Conservation (phyloP, 1,140 invertebrate genomes). For the Chlorops oryzae region DNA sequence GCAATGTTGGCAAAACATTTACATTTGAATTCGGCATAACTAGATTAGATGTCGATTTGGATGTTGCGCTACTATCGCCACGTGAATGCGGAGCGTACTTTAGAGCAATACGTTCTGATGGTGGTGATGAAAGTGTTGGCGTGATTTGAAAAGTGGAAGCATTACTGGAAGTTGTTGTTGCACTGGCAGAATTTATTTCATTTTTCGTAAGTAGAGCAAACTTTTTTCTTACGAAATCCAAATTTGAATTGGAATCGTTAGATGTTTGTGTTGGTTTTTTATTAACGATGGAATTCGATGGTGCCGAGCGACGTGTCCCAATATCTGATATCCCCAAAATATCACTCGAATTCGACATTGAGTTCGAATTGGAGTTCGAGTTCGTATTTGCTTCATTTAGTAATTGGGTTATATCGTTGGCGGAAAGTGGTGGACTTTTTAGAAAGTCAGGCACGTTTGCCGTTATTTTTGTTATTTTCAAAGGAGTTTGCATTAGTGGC, state of each 20-base stretch:
- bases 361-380: background rate
- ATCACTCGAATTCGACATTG: background rate
- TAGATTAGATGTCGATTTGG: conserved; percentile 4
- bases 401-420: conserved; percentile 15
- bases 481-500: too few species aligned
- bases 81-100: conserved; percentile 18
- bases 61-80: background rate
- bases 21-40: conserved; percentile 2
- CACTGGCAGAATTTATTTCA: too few species aligned
- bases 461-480: too few species aligned
- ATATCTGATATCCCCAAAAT: conserved; percentile 15
- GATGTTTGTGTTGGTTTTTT: background rate
- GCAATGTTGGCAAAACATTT: conserved; percentile 7
- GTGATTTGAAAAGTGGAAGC: background rate
- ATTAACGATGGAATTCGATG: background rate
- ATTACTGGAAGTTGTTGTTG: background rate
- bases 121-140: background rate
- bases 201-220: conserved; percentile 7
- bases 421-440: conserved; percentile 17
- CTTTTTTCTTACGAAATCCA: conserved; percentile 13
- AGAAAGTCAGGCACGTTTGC: conserved; percentile 15
- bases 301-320: conserved; percentile 5
- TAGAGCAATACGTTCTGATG: conserved; percentile 13
- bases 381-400: conserved; percentile 9
- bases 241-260: conserved; percentile 2